Evolutionary conservation across 2,797 vertebrate species (phyloP).

Genomic region (Nyctibius grandis): DNA sequence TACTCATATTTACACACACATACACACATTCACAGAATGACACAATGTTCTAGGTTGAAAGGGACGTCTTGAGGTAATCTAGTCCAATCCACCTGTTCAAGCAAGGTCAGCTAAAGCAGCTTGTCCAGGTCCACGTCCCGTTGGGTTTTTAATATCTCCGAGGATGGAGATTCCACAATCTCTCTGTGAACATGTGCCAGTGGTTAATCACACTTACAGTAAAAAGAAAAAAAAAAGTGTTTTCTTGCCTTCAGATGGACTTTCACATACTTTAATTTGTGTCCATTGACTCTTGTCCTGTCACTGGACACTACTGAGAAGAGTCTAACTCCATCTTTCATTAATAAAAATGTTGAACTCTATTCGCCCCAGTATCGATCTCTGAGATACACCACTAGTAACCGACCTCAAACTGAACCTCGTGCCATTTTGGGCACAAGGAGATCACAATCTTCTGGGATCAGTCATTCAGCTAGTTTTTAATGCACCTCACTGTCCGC

Average conservation of each 20-base stretch:
- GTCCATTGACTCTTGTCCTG: background rate
- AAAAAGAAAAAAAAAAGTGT: background rate
- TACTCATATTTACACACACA: background rate
- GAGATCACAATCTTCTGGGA: background rate
- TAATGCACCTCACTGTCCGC: background rate
- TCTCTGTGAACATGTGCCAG: background rate
- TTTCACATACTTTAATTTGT: background rate
- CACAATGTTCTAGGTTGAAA: background rate
- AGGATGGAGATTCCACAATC: background rate
- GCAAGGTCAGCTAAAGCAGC: background rate
- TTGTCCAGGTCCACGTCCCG: background rate
- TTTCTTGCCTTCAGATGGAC: background rate
- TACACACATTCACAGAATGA: background rate
- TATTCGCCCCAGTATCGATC: background rate
- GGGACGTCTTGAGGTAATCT: background rate
- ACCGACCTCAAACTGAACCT: background rate
- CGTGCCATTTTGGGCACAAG: background rate
- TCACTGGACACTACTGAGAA: background rate
- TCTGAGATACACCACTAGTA: background rate
- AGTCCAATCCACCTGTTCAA: background rate
- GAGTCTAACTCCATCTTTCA: background rate
- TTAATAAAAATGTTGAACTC: background rate
- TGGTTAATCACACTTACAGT: background rate
- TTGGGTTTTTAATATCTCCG: background rate
- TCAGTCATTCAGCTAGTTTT: background rate